phyloP scores from a whole-genome alignment of 1,140 invertebrate species.

The Dendroctonus ponderosae region DNA sequence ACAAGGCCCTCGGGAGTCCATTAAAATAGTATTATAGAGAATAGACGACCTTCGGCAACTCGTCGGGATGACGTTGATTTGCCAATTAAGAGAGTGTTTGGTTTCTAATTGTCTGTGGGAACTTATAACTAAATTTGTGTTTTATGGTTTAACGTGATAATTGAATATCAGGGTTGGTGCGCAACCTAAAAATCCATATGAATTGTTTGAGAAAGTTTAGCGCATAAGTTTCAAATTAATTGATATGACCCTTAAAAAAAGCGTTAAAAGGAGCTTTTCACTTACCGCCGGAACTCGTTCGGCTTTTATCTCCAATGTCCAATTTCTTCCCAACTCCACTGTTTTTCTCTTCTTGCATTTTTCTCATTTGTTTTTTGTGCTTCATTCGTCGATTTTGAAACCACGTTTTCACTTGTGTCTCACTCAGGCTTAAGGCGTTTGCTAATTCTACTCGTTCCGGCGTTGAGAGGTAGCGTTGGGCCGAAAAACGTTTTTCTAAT shows the following conservation, averaged over 20 bases:
- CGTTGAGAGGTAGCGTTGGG: slow-evolving; percentile 94
- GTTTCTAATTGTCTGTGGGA: slow-evolving; percentile 18
- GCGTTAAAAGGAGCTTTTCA: background rate
- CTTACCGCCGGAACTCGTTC: slow-evolving; percentile 11
- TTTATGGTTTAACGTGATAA: too few relatives aligned
- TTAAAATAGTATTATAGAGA: background rate
- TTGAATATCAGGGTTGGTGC: too few relatives aligned
- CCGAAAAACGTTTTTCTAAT: slow-evolving; percentile 92
- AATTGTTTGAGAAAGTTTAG: too few relatives aligned
- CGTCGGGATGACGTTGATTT: slow-evolving; percentile 14
- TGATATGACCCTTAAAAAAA: background rate
- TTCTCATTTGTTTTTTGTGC: slow-evolving; percentile 91
- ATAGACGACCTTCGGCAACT: background rate
- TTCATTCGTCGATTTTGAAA: slow-evolving; percentile 98
- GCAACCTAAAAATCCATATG: too few relatives aligned
- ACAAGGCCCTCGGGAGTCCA: background rate
- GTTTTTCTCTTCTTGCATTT: slow-evolving; percentile 59
- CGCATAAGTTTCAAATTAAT: background rate
- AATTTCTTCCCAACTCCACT: slow-evolving; percentile 14
- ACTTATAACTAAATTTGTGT: background rate
- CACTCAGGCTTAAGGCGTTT: slow-evolving; percentile 85
- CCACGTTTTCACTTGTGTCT: slow-evolving; percentile 99
- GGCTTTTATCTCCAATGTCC: slow-evolving; percentile 20
- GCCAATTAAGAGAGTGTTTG: slow-evolving; percentile 17
- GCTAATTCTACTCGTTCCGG: slow-evolving; percentile 95